Percentiles rank a stretch among this genome's conserved stretches.
These are phyloP conservation scores for Buathra laborator DNA, from an alignment of 2,888 invertebrate species.

Conservation along the genomic window DNA sequence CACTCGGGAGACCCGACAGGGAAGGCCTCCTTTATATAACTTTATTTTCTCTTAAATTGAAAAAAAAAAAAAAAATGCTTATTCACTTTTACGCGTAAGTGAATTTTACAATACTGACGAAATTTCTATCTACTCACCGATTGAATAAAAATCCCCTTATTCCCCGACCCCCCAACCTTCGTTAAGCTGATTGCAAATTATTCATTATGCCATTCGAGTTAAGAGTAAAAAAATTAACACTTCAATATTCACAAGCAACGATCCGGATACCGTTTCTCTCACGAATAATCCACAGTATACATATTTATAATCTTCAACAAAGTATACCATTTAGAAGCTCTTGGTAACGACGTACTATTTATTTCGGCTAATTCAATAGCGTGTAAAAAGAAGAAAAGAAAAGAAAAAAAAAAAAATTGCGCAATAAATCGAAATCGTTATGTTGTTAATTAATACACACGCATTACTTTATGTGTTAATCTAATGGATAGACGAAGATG, in stretches of 20 bases:
- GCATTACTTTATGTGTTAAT: slow-evolving; percentile 31
- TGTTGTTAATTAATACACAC: slow-evolving; percentile 41
- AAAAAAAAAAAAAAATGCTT: slow-evolving; percentile 24
- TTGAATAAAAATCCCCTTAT: slow-evolving; percentile 26
- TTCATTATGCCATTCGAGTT: slow-evolving; percentile 36
- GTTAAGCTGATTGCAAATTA: slow-evolving; percentile 32
- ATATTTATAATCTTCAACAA: slow-evolving; percentile 69
- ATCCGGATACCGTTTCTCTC: slow-evolving; percentile 53
- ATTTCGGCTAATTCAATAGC: slow-evolving; percentile 51
- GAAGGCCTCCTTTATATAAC: slow-evolving; percentile 30
- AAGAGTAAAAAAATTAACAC: slow-evolving; percentile 56
- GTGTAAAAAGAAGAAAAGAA: slow-evolving; percentile 19
- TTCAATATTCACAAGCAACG: slow-evolving; percentile 64
- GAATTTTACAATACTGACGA: slow-evolving; percentile 46
- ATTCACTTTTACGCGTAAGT: slow-evolving; percentile 14
- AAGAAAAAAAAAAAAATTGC: slow-evolving; percentile 16
- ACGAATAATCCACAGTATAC: slow-evolving; percentile 60
- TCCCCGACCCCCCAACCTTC: neutral
- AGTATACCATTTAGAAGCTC: slow-evolving; percentile 62
- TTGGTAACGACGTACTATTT: slow-evolving; percentile 59
- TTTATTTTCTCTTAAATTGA: slow-evolving; percentile 13
- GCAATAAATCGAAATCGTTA: slow-evolving; percentile 30
- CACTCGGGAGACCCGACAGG: slow-evolving; percentile 39
- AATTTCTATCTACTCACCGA: slow-evolving; percentile 52
- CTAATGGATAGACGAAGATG: slow-evolving; percentile 43